Evolutionary conservation across 2,797 vertebrate species (phyloP), one percentile per base, ranked within the genome.

Genomic region (Acrossocheilus fasciatus): DNA sequence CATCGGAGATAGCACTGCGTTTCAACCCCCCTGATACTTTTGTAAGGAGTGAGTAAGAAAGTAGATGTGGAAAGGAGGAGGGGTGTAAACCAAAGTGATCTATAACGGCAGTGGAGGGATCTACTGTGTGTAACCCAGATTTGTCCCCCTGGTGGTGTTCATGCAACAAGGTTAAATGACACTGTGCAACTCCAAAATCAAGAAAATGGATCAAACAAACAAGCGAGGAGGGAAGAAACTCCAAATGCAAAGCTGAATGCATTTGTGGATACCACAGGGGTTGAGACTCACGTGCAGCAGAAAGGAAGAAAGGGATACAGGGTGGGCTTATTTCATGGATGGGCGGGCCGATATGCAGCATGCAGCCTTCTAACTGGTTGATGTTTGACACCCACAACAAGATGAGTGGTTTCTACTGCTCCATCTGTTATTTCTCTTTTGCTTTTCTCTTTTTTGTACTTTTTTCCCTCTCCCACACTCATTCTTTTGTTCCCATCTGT

Each of bases 111-210:
- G 69, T 80, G 62, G 74, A 86, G 64, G 47, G 30, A 75, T 62
- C 50, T 34, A 23, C 26, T 30, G 17, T 50, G 34, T 85, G 41
- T 18, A 39, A 74, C 45, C 39, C 23, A 69, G 26, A 74, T 30
- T 81, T 39, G 26, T 85, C 86, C 88, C 84, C 73, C 89, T 89
- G 83, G 75, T 89, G 88, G 86, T 82, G 14, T 39, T 84, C 30
- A 59, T 39, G 47, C 36, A 43, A 62, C 80, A 72, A 84, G 69
- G 36, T 36, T 50, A 73, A 43, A 18, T 54, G 26, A 62, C 18
- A 52, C 45, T 10, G 34, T 69, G 36, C 5, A 30, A 36, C 57
- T 39, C 12, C 3, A 39, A 43, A 57, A 52, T 10, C 34, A 4
- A 34, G 26, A 26, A 50, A 83, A 45, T 62, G 9, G 52, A 57